Evolutionary conservation across 2,113 vertebrate genomes (phyloP), one percentile per base, ranked within the genome.

Genomic region (Alligator sinensis): DNA sequence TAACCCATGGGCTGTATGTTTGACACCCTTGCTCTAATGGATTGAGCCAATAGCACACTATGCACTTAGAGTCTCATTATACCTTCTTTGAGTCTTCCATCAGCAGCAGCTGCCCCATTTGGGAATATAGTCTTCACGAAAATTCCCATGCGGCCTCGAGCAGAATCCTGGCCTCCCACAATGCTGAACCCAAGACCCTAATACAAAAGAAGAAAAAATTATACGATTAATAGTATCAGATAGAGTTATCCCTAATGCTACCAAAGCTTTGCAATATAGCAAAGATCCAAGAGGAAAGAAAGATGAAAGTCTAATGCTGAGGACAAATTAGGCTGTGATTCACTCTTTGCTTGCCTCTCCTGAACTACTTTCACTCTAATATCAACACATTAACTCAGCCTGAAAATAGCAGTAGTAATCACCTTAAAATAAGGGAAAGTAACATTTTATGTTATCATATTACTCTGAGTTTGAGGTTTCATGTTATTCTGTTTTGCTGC

Each of bases 91-190:
- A 99, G 98, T 82, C 99, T 98, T 92, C 99, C 99, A 72, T 99
- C 99, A 79, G 99, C 99, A 59, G 99, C 99, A 0, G 99, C 99
- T 47, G 99, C 99, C 95, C 99, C 99, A 28, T 98, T 99, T 81
- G 98, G 98, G 89, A 99, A 99, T 97, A 99, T 99, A 4, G 99
- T 99, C 97, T 99, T 99, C 94, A 99, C 99, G 84, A 99, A 99
- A 97, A 99, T 99, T 16, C 99, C 99, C 99, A 99, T 99, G 87
- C 99, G 98, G 82, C 99, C 99, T 1, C 99, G 98, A 72, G 99
- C 98, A 88, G 99, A 99, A 97, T 99, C 99, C 87, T 99, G 99
- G 27, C 99, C 99, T 78, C 99, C 99, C 78, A 99, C 99, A 87
- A 99, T 99, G 92, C 99, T 99, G 97, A 99, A 99, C 77, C 99